phyloP scores from a whole-genome alignment of 2,113 vertebrate genomes.

The Suncus etruscus region DNA sequence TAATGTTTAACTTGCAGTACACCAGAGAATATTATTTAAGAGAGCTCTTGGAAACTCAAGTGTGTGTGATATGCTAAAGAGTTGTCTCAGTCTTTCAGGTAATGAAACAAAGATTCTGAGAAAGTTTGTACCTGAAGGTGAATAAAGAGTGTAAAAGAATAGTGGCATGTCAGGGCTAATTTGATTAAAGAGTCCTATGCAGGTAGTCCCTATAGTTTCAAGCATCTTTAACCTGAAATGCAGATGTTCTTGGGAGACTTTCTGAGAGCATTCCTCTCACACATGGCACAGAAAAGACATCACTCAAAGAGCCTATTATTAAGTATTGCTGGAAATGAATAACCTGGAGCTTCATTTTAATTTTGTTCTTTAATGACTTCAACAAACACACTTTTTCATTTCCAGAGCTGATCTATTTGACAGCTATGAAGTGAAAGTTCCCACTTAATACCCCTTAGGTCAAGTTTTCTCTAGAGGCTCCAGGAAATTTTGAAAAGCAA shows the following conservation, averaged over 20 bases:
- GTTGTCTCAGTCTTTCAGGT: background rate
- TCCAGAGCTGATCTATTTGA: conserved; percentile 46
- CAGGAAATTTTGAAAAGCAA: background rate
- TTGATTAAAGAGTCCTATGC: background rate
- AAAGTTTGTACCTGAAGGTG: background rate
- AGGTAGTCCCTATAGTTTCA: background rate
- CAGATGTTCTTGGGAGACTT: background rate
- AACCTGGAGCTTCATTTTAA: conserved; percentile 30
- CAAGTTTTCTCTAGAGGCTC: background rate
- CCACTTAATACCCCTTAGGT: background rate
- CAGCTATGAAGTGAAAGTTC: conserved; percentile 45
- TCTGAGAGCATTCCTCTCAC: background rate
- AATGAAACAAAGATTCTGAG: background rate
- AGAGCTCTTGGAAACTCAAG: background rate
- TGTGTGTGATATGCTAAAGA: background rate
- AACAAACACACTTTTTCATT: background rate
- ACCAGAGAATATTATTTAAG: background rate
- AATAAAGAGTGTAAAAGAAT: background rate
- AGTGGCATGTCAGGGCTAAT: background rate
- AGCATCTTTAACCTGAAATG: background rate
- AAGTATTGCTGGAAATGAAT: background rate
- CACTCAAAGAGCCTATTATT: background rate
- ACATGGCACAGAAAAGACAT: background rate
- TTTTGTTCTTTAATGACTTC: conserved; percentile 17
- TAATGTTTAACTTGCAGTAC: background rate